Evolutionary conservation across 1,140 invertebrate species (phyloP), one percentile per base, ranked within the genome.

Genomic region (Tetramorium parvispinum): DNA sequence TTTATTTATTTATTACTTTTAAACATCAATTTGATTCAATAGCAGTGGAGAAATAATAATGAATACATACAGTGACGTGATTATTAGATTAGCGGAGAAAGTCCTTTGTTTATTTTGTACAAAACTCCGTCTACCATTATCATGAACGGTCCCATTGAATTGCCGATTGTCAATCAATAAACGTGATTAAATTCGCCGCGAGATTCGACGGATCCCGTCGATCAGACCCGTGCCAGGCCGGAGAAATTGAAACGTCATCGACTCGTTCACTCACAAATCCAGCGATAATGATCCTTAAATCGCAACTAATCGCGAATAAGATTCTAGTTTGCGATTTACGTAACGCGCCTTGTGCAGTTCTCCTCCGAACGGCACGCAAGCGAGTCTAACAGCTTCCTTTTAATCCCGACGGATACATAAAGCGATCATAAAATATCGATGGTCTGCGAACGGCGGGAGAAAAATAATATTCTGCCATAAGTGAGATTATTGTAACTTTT

Each of bases 71-170:
- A 83, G 51, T 32, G 85, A 77, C 57, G 77, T 13, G 68, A 55
- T 83, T 70, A 70, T 83, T 71, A 70, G 71, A 83, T 89, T 59
- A 78, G 40, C 76, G 76, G 88, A 89, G 87, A 89, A 89, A 89
- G 88, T 82, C n/a, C 57, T 86, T 88, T 89, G 88, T 89, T 86
- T 86, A 57, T 51, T 89, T 86, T 86, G 55, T 51, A 18, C 7
- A 6, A 57, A 65, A 51, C 49, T 32, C 21, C 24, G n/a, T 61
- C 18, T 16, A 27, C 24, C 21, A 27, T 49, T 2, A 46, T 49
- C 24, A 18, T 68, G 53, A 82, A 85, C 40, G 75, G 73, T 79
- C n/a, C 11, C 21, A 65, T 88, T 75, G n/a, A 68, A 0, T 40
- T 32, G 59, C 2, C 13, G 40, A 88, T 46, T 51, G 68, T 78